Evolutionary conservation across 2,113 vertebrate species (phyloP).

Genomic region (Henicopernis longicauda): DNA sequence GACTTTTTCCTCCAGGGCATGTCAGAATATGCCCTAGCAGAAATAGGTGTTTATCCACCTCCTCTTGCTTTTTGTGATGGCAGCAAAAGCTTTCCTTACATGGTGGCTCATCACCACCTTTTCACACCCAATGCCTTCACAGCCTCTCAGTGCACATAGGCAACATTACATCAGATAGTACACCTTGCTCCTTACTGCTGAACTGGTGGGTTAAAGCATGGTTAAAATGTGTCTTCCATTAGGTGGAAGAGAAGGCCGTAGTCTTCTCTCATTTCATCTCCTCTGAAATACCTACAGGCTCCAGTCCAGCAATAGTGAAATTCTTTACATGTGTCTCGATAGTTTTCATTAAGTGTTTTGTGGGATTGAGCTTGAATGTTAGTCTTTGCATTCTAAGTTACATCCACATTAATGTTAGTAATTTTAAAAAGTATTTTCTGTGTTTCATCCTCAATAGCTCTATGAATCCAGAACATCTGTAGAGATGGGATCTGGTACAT

Average conservation of each 20-base stretch:
- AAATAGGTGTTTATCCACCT: not conserved
- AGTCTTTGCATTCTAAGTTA: not conserved
- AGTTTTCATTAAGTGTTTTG: not conserved
- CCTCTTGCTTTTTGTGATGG: not conserved
- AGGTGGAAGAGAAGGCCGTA: not conserved
- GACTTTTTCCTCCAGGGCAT: not conserved
- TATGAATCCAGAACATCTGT: not conserved
- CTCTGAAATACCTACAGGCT: not conserved
- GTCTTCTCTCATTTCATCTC: not conserved
- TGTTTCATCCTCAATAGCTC: not conserved
- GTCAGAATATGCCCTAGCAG: not conserved
- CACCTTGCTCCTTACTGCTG: not conserved
- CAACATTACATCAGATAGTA: not conserved
- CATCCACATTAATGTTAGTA: not conserved
- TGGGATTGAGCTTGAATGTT: not conserved
- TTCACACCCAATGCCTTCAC: not conserved
- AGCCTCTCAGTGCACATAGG: not conserved
- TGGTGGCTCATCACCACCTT: not conserved
- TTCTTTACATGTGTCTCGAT: not conserved
- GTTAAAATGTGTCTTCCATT: not conserved
- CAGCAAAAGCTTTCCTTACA: not conserved
- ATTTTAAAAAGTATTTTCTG: not conserved
- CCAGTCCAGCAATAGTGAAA: not conserved
- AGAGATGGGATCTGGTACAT: not conserved
- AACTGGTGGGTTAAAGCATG: not conserved